Conservation (phyloP, 2,113 vertebrate genomes). For the Trichechus manatus region DNA sequence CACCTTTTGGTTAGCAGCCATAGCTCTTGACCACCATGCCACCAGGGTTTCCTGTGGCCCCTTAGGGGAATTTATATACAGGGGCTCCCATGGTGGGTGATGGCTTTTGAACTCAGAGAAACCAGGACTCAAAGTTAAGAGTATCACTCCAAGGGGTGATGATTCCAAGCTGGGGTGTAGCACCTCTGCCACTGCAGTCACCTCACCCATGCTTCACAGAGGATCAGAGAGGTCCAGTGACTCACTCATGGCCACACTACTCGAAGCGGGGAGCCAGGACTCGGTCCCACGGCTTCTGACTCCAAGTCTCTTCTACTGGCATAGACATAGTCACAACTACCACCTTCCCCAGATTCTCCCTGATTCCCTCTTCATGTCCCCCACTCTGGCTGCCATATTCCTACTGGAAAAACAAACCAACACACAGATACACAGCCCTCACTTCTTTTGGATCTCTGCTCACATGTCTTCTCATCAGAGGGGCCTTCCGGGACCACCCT, state of each 20-base stretch:
- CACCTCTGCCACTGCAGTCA: rapidly evolving
- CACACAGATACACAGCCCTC: background rate
- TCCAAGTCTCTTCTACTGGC: background rate
- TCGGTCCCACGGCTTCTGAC: background rate
- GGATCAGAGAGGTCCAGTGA: background rate
- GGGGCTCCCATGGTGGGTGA: background rate
- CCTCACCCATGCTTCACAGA: rapidly evolving
- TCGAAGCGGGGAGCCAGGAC: background rate
- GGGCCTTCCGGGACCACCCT: too few relatives aligned
- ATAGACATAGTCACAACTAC: too few relatives aligned
- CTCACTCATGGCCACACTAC: background rate
- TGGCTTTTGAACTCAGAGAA: background rate
- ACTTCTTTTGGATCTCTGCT: too few relatives aligned
- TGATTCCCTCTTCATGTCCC: background rate
- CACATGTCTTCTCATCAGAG: background rate
- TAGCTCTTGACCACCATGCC: too few relatives aligned
- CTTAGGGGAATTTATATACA: background rate
- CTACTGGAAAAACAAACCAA: background rate
- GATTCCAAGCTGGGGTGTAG: background rate
- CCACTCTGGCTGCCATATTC: background rate
- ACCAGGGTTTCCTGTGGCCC: background rate
- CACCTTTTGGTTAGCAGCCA: too few relatives aligned
- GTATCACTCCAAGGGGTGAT: background rate
- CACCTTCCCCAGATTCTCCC: background rate
- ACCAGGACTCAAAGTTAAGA: background rate